A percentile compares a stretch with the other conserved stretches of the same genome.
Evolutionary conservation across 1,140 invertebrate genomes (phyloP).

Genomic region (Drosophila arawakana): DNA sequence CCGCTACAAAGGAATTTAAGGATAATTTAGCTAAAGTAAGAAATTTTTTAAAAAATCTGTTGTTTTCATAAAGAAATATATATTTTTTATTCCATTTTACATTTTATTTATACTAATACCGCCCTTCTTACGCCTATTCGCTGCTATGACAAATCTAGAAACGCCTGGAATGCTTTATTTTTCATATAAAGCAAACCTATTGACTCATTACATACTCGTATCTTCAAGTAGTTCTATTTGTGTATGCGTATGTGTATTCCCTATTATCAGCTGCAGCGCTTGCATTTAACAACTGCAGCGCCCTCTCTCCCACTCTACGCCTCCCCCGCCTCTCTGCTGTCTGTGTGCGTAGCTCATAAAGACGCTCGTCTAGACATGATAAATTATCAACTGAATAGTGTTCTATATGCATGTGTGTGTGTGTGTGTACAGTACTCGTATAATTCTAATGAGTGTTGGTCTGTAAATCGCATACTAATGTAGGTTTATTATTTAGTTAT

Average conservation of each 20-base stretch:
- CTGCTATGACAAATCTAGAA: too few species aligned
- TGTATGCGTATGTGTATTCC: conserved; percentile 2
- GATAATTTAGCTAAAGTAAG: not conserved
- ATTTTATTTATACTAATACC: too few species aligned
- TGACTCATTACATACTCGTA: not conserved
- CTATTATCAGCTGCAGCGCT: conserved; percentile 15
- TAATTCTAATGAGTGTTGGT: conserved; percentile 10
- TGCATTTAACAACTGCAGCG: not conserved
- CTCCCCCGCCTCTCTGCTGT: conserved; percentile 1
- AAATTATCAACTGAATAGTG: conserved; percentile 59
- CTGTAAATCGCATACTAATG: conserved; percentile 38
- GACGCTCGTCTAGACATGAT: conserved; percentile 72
- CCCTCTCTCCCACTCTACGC: too few species aligned
- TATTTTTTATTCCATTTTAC: too few species aligned
- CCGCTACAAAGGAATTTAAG: not conserved
- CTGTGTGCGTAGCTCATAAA: conserved; percentile 53
- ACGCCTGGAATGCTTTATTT: conserved; percentile 25
- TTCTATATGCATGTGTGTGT: not conserved
- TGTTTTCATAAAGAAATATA: too few species aligned
- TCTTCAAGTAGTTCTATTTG: not conserved
- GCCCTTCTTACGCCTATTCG: too few species aligned
- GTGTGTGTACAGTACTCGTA: not conserved
- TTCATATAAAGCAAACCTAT: not conserved
- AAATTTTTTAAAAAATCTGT: too few species aligned
- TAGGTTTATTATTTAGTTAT: conserved; percentile 16